Conservation (phyloP, 2,113 vertebrate species). For the Herpetotheres cachinnans region DNA sequence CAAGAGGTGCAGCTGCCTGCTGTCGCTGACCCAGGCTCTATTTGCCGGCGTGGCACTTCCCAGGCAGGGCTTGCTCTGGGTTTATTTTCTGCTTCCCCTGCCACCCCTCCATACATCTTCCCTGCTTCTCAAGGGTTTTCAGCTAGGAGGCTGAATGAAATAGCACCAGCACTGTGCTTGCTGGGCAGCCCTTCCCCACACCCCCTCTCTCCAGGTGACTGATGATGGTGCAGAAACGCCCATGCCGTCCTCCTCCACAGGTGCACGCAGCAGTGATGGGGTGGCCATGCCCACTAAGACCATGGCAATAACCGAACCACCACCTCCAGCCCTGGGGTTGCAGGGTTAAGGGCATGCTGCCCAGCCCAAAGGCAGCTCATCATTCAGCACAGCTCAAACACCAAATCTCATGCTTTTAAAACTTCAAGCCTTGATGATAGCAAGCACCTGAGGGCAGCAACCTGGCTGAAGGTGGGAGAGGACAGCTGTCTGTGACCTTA, state of each 20-base stretch:
- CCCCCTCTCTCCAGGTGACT: not conserved
- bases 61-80: not conserved
- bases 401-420: not conserved
- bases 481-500: not conserved
- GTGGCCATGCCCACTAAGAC: not conserved
- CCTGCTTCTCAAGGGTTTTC: not conserved
- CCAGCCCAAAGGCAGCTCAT: not conserved
- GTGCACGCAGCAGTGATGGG: not conserved
- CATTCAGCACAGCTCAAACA: not conserved
- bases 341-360: not conserved
- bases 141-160: not conserved
- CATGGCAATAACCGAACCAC: not conserved
- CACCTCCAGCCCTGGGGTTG: not conserved
- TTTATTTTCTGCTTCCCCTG: not conserved
- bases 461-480: not conserved
- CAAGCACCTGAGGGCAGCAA: not conserved
- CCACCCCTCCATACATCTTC: not conserved
- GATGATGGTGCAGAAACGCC: not conserved
- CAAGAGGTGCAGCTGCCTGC: not conserved
- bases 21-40: not conserved
- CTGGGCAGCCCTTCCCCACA: not conserved
- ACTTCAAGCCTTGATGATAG: not conserved
- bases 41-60: rapidly evolving
- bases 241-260: rapidly evolving
- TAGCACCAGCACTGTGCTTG: not conserved